Conservation (phyloP, 2,888 invertebrate species). For the Lamellibrachia columna region DNA sequence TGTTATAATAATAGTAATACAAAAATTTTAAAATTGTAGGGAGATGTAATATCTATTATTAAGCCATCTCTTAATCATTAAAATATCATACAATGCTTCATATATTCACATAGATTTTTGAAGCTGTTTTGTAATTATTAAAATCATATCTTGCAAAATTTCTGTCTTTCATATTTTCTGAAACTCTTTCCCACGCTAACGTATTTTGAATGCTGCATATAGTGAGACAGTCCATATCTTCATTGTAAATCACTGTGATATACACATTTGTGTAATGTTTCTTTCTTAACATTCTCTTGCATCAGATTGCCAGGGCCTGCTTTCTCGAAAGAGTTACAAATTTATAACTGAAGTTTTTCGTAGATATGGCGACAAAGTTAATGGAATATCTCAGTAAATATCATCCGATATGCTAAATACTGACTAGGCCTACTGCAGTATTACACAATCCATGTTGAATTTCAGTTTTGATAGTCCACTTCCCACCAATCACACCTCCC, state of each 20-base stretch:
- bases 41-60: neutral
- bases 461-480: too few species aligned
- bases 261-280: neutral
- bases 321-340: too few species aligned
- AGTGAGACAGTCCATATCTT: neutral
- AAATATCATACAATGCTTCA: neutral
- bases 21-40: neutral
- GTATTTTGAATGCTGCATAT: neutral
- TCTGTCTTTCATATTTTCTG: too few species aligned
- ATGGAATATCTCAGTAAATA: too few species aligned
- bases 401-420: too few species aligned
- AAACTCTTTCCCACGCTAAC: neutral
- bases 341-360: too few species aligned
- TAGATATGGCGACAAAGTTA: too few species aligned
- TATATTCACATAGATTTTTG: neutral
- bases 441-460: too few species aligned
- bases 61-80: neutral
- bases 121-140: neutral
- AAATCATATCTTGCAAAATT: too few species aligned
- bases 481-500: too few species aligned
- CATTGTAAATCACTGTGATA: neutral
- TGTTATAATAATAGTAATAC: too few species aligned
- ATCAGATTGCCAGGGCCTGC: neutral
- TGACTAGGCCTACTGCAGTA: too few species aligned
- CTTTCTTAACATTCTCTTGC: neutral